phyloP scores from a whole-genome alignment of 2,888 invertebrate genomes.

The Pterostichus madidus region DNA sequence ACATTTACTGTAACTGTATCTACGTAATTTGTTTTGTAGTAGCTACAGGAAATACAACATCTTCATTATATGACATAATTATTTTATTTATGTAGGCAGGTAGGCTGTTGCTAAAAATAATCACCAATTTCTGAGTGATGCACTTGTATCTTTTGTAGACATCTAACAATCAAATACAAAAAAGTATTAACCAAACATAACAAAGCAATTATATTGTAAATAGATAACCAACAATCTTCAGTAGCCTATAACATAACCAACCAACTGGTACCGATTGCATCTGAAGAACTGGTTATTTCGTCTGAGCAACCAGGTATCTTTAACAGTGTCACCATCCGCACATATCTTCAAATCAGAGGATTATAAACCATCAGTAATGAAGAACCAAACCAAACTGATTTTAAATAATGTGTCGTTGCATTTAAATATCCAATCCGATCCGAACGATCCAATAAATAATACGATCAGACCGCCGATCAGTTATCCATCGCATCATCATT shows the following conservation, averaged over 20 bases:
- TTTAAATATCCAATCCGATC: constrained; percentile 57
- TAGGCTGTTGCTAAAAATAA: constrained; percentile 8
- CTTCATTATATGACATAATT: constrained; percentile 39
- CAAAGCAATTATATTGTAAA: constrained; percentile 39
- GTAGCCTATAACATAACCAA: constrained; percentile 19
- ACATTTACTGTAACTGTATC: constrained; percentile 39
- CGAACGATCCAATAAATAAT: constrained; percentile 60
- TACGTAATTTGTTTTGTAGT: constrained; percentile 50
- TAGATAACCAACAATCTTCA: constrained; percentile 24
- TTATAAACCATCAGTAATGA: constrained; percentile 55
- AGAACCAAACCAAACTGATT: constrained; percentile 55
- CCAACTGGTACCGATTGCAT: constrained; percentile 6
- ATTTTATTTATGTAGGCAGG: not conserved
- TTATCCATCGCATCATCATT: constrained; percentile 58
- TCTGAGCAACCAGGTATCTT: constrained; percentile 23
- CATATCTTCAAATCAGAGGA: constrained; percentile 61
- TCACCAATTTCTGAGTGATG: not conserved
- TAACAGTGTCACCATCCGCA: constrained; percentile 53
- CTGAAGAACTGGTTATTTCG: constrained; percentile 35
- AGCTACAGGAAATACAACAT: constrained; percentile 33
- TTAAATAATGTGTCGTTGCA: constrained; percentile 56
- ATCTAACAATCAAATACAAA: too few relatives aligned
- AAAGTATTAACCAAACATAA: constrained; percentile 12
- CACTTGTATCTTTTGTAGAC: too few relatives aligned
- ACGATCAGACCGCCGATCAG: constrained; percentile 56